These are phyloP conservation scores for Argya squamiceps DNA, from an alignment of 2,797 vertebrate genomes.

Conservation along the genomic window DNA sequence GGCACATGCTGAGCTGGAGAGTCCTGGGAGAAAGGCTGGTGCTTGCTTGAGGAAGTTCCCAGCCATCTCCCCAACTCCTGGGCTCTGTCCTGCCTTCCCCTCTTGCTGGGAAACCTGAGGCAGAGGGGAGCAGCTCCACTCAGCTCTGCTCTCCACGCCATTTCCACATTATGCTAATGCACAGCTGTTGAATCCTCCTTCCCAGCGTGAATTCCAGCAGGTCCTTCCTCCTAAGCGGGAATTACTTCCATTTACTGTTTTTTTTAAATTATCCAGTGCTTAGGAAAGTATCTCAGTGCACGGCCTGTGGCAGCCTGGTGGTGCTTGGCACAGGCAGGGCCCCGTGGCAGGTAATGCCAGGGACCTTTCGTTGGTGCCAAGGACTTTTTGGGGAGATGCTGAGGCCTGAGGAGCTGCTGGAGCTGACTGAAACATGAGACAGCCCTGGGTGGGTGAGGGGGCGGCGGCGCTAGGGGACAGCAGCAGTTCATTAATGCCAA, in stretches of 20 bases:
- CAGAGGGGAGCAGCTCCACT: background rate
- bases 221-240: slow-evolving; percentile 31
- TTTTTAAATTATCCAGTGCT: background rate
- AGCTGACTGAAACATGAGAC: background rate
- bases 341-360: background rate
- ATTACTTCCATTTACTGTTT: background rate
- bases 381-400: background rate
- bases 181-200: slow-evolving; percentile 13
- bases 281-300: background rate
- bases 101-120: background rate
- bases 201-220: slow-evolving; percentile 22
- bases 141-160: background rate
- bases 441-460: background rate
- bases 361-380: background rate
- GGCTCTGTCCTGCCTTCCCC: background rate
- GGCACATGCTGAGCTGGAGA: rapidly evolving
- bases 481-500: background rate
- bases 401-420: background rate
- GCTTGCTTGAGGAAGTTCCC: background rate
- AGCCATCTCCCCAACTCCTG: rapidly evolving
- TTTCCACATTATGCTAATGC: slow-evolving; percentile 32
- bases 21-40: background rate
- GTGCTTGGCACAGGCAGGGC: background rate
- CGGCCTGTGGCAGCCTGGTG: background rate
- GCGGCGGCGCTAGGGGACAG: background rate